Evolutionary conservation across 2,797 vertebrate genomes (phyloP), one percentile per base, ranked within the genome.

Genomic region (Alectoris magna): DNA sequence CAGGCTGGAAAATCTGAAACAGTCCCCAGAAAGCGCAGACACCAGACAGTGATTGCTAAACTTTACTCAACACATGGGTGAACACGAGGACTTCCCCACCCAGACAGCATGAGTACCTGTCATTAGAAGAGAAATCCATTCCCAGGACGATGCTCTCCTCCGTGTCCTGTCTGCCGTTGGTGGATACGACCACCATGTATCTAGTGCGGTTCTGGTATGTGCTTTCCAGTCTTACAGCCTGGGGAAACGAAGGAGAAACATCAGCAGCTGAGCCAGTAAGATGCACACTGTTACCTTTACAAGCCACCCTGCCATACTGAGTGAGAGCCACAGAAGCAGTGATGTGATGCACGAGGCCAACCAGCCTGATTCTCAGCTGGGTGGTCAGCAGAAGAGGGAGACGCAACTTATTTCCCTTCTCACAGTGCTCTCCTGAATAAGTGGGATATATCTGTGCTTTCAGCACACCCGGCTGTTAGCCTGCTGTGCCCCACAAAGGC

Each of bases 111-210:
- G 87, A 97, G 81, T 95, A 99, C 99, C 99, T 98, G 96, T 99
- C 99, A 90, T 98, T 98, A 92, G 98, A 98, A 83, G 98, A 97
- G 91, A 99, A 99, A 98, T 99, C 99, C 98, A 99, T 98, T 79
- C 99, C 99, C 5, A 99, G 98, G 68, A 99, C 99, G 9, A 99
- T 98, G 97, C 98, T 99, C 96, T 99, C 99, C 96, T 99, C 99
- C 0, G 99, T 99, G 97, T 99, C 99, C 94, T 99, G 99, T 60
- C 99, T 98, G 55, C 99, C 99, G 1, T 98, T 99, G 94, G 99
- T 99, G 94, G 99, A 99, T 84, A 99, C 98, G 27, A 99, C 99
- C 87, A 99, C 99, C 99, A 99, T 99, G 98, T 99, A 99, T 62
- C 99, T 98, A 8, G 99, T 99, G 91, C 98, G 98, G 96, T 99